Percentiles rank a stretch among this genome's conserved stretches.
phyloP scores from a whole-genome alignment of 2,888 invertebrate species.

The Mesodorylaimus sp. region DNA sequence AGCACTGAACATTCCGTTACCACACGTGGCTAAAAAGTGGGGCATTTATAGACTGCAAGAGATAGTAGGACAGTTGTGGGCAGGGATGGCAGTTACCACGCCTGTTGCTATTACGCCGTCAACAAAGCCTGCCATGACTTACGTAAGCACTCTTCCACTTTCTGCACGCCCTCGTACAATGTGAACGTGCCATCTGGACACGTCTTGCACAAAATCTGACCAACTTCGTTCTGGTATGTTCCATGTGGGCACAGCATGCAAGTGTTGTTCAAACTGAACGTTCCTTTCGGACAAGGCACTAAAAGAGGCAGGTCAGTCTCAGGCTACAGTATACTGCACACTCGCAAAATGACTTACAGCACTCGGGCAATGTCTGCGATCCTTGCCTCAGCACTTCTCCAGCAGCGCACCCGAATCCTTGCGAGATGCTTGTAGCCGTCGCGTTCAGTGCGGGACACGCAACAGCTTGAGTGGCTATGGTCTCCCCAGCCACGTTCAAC shows the following conservation, averaged over 20 bases:
- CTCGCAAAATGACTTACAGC: constrained; percentile 47
- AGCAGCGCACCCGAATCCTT: constrained; percentile 77
- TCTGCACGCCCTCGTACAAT: constrained; percentile 58
- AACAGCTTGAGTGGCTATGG: constrained; percentile 36
- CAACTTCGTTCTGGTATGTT: constrained; percentile 69
- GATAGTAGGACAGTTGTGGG: not conserved
- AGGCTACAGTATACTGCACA: not conserved
- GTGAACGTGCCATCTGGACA: constrained; percentile 73
- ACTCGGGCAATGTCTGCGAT: constrained; percentile 50
- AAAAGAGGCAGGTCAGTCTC: constrained; percentile 25
- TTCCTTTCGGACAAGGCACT: constrained; percentile 93
- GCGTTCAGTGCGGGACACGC: constrained; percentile 69
- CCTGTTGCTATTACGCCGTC: not conserved
- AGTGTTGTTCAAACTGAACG: constrained; percentile 69
- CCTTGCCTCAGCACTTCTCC: constrained; percentile 86
- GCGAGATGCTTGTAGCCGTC: constrained; percentile 56
- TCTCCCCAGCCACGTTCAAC: constrained; percentile 19
- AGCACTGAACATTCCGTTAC: constrained; percentile 83
- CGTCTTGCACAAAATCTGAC: constrained; percentile 73
- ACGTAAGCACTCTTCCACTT: constrained; percentile 18
- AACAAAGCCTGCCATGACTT: constrained; percentile 4
- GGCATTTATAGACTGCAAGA: not conserved
- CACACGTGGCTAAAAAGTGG: constrained; percentile 51
- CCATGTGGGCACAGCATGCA: constrained; percentile 73
- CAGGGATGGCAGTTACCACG: not conserved